Evolutionary conservation across 1,140 invertebrate species (phyloP).

Genomic region (Notospermus geniculatus): DNA sequence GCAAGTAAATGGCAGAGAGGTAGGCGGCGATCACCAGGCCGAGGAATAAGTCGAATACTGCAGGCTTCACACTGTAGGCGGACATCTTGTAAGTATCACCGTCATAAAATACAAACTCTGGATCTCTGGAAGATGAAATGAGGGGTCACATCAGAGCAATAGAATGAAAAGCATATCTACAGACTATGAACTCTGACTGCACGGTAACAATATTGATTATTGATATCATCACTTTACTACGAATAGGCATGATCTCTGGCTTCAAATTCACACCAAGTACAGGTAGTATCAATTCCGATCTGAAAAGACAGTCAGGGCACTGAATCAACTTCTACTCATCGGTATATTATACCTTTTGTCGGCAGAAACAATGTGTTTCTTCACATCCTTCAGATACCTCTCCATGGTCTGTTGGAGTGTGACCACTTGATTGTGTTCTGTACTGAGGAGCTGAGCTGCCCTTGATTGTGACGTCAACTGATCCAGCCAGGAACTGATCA

Average conservation of each 20-base stretch:
- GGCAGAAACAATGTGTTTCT: slow-evolving; percentile 45
- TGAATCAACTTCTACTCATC: too few relatives aligned
- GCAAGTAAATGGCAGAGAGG: slow-evolving; percentile 76
- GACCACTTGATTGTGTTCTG: slow-evolving; percentile 64
- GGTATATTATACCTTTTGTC: slow-evolving; percentile 52
- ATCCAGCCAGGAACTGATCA: slow-evolving; percentile 72
- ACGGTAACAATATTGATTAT: too few relatives aligned
- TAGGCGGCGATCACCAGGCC: slow-evolving; percentile 82
- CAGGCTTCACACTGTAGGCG: slow-evolving; percentile 83
- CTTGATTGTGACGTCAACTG: slow-evolving; percentile 69
- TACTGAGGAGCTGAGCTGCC: slow-evolving; percentile 69
- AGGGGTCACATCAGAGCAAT: too few relatives aligned
- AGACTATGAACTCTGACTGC: too few relatives aligned
- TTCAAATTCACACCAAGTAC: too few relatives aligned
- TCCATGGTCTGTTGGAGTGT: slow-evolving; percentile 71
- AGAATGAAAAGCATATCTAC: too few relatives aligned
- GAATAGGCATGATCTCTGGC: too few relatives aligned
- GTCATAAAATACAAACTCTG: slow-evolving; percentile 90
- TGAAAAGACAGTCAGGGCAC: too few relatives aligned
- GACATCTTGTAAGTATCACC: slow-evolving; percentile 26
- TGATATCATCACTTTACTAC: too few relatives aligned
- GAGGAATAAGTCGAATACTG: slow-evolving; percentile 93
- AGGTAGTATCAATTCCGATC: too few relatives aligned
- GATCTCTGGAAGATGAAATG: slow-evolving; percentile 65
- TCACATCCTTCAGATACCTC: slow-evolving; percentile 55